Evolutionary conservation across 1,140 invertebrate genomes (phyloP).

Genomic region (Anastrepha ludens): DNA sequence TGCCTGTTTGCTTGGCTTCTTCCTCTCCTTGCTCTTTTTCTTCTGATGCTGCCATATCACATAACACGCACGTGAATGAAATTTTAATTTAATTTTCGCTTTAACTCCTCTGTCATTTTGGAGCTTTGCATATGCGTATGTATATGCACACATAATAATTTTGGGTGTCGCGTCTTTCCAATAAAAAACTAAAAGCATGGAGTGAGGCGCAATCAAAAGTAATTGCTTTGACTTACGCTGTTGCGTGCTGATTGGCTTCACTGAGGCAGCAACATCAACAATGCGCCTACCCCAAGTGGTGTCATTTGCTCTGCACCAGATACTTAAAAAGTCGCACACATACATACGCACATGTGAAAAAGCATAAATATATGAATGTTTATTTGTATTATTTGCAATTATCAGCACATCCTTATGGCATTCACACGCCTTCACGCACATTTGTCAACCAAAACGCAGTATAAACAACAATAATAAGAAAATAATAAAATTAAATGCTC

Average conservation of each 20-base stretch:
- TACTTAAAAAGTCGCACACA: neutral
- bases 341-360: neutral
- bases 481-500: neutral
- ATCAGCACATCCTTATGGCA: conserved; percentile 12
- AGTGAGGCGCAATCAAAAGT: conserved; percentile 30
- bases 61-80: conserved; percentile 31
- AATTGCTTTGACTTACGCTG: conserved; percentile 10
- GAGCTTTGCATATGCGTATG: neutral
- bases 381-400: neutral
- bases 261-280: conserved; percentile 10
- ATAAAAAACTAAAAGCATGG: neutral
- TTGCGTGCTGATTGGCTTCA: conserved; percentile 49
- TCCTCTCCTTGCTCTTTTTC: neutral
- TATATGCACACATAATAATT: neutral
- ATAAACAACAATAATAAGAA: neutral
- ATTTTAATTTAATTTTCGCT: conserved; percentile 51
- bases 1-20: neutral
- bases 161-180: conserved; percentile 36
- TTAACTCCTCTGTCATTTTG: neutral
- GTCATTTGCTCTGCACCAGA: conserved; percentile 11
- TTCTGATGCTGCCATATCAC: conserved; percentile 15
- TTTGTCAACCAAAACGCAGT: neutral
- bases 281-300: neutral
- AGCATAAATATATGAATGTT: neutral
- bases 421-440: conserved; percentile 25